phyloP scores from a whole-genome alignment of 2,113 vertebrate genomes.

The Ictalurus punctatus region DNA sequence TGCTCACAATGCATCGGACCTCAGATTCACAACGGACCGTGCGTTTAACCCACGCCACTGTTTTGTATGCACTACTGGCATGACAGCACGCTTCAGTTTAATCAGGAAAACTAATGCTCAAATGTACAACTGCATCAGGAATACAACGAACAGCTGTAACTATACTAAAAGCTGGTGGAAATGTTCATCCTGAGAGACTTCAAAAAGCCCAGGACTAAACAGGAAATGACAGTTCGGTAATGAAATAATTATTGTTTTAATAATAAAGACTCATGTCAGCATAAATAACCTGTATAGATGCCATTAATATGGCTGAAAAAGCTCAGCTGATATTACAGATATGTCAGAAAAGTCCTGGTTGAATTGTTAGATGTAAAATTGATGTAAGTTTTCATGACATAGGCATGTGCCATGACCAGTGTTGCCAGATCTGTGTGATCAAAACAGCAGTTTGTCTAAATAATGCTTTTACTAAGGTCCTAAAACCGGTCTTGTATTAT shows the following conservation, averaged over 20 bases:
- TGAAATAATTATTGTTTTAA: background rate
- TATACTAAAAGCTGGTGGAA: background rate
- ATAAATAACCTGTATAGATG: background rate
- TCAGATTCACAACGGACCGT: background rate
- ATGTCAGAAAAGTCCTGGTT: background rate
- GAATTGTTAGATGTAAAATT: background rate
- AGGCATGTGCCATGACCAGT: background rate
- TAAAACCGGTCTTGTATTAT: background rate
- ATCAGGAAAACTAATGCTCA: background rate
- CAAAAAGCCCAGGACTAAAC: background rate
- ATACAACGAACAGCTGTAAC: background rate
- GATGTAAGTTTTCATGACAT: background rate
- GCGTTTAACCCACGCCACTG: background rate
- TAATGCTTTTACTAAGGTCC: background rate
- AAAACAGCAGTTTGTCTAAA: background rate
- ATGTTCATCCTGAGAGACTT: background rate
- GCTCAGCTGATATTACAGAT: background rate
- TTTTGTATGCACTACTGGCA: background rate
- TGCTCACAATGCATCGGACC: background rate
- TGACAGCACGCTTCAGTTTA: background rate
- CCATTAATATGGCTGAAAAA: background rate
- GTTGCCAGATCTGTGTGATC: background rate
- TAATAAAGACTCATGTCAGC: background rate
- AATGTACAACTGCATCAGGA: background rate
- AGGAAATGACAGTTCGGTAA: background rate